phyloP scores from a whole-genome alignment of 2,797 vertebrate genomes.

The Tachyglossus aculeatus region DNA sequence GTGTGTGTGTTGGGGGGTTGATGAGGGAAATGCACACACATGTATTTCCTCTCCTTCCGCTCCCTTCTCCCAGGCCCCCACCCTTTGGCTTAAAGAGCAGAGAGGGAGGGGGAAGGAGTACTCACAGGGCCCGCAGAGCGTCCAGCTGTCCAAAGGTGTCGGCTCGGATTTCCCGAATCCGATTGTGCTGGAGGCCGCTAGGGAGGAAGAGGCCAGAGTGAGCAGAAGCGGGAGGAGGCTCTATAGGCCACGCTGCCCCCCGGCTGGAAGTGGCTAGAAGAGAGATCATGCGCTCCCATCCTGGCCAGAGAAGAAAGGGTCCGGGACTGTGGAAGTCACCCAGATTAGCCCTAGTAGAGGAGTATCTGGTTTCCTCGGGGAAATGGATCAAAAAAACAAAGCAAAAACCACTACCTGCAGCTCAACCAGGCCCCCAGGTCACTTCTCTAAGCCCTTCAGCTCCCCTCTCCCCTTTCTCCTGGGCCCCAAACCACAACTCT shows the following conservation, averaged over 20 bases:
- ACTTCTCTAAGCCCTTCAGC: too few species aligned
- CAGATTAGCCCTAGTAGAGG: slow-evolving; percentile 10
- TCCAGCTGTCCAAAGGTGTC: slow-evolving; percentile 88
- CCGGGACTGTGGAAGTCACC: slow-evolving; percentile 30
- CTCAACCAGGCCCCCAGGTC: background rate
- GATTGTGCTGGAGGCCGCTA: slow-evolving; percentile 92
- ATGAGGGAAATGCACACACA: too few species aligned
- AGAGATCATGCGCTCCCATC: slow-evolving; percentile 24
- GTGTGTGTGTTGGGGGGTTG: background rate
- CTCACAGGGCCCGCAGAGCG: slow-evolving; percentile 88
- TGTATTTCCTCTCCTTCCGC: background rate
- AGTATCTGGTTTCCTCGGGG: slow-evolving; percentile 42
- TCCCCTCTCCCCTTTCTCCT: too few species aligned
- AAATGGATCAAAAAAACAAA: slow-evolving; percentile 45
- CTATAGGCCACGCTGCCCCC: background rate
- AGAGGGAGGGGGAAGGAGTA: slow-evolving; percentile 20
- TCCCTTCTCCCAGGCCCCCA: background rate
- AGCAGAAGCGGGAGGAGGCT: slow-evolving; percentile 18
- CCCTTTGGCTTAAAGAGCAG: background rate
- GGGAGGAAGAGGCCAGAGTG: slow-evolving; percentile 55
- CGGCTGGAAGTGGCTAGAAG: background rate
- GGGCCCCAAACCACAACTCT: background rate
- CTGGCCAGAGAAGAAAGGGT: slow-evolving; percentile 35
- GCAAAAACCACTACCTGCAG: slow-evolving; percentile 27
- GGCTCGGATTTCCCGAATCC: slow-evolving; percentile 83